Base-by-base conservation (phyloP, 2,797 vertebrate species). In the Netta rufina region DNA sequence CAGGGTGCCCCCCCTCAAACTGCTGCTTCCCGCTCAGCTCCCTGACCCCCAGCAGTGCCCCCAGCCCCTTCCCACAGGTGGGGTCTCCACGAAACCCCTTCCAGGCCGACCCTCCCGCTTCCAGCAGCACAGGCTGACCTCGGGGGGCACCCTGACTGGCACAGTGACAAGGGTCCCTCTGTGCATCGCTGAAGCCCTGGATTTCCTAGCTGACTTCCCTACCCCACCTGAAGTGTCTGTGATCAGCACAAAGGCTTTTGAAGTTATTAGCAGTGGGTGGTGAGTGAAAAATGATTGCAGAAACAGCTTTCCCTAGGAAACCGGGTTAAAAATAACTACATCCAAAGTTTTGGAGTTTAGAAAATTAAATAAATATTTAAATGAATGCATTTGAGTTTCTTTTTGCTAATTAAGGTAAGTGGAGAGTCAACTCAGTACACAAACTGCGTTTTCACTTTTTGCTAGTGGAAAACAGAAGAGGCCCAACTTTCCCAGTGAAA, bases 211-310 rank as follows among this genome's bases (percentile, higher is more conserved):
- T 21, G 32, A 82, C 10, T 53, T 64, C 43, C 78, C 45, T 53
- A 75, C 39, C 28, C 57, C 25, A 18, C 72, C 67, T 71, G n/a
- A 90, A 71, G 36, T 5, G 21, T 25, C 75, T 89, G 67, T 0
- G 18, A 94, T 87, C 60, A 89, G 79, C 61, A 53, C 22, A 60
- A 61, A 85, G 62, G 60, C n/a, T 92, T 78, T 78, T 64, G 81
- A 93, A 92, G 89, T 61, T 80, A 95, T 79, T 87, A 95, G 83
- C 84, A 94, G 92, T 91, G 49, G 89, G 93, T 83, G 94, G 93
- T 88, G 64, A 72, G 74, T 61, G 89, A 92, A 89, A 82, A 75
- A 92, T 91, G 78, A 93, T 87, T 74, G 51, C 93, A 92, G 65
- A 62, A 88, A 88, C n/a, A 86, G 65, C 58, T 56, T 93, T 86